phyloP scores from a whole-genome alignment of 2,888 invertebrate species.

The Dascillus cervinus region DNA sequence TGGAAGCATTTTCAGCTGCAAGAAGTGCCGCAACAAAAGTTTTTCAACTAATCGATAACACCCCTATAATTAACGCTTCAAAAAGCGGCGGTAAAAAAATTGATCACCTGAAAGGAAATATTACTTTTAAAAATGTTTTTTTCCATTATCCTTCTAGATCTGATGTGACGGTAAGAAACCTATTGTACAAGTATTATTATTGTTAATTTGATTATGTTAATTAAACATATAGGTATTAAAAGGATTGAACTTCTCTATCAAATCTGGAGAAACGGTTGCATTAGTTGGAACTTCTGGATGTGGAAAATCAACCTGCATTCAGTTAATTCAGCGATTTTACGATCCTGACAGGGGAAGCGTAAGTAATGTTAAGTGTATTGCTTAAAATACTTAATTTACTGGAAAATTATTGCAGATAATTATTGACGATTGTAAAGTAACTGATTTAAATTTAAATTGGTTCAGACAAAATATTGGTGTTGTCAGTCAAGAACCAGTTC shows the following conservation, averaged over 20 bases:
- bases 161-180: constrained; percentile 58
- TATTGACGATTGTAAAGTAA: constrained; percentile 54
- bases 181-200: no score
- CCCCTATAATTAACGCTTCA: constrained; percentile 66
- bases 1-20: constrained; percentile 72
- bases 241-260: constrained; percentile 57
- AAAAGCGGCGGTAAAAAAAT: constrained; percentile 54
- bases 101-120: constrained; percentile 52
- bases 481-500: constrained; percentile 79
- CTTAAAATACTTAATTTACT: neutral
- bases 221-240: constrained; percentile 47
- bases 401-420: no score
- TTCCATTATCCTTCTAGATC: constrained; percentile 77
- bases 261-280: constrained; percentile 67
- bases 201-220: no score
- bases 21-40: constrained; percentile 72
- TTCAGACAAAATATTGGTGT: constrained; percentile 70
- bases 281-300: constrained; percentile 65
- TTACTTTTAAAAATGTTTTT: constrained; percentile 62
- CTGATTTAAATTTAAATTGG: constrained; percentile 65
- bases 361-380: no score
- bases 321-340: constrained; percentile 66
- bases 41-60: constrained; percentile 67
- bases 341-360: constrained; percentile 59
- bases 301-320: constrained; percentile 73